Percentiles rank a stretch among this genome's conserved stretches.
These are phyloP conservation scores for Scarus forsteni DNA, from an alignment of 2,797 vertebrate species.

Conservation along the genomic window DNA sequence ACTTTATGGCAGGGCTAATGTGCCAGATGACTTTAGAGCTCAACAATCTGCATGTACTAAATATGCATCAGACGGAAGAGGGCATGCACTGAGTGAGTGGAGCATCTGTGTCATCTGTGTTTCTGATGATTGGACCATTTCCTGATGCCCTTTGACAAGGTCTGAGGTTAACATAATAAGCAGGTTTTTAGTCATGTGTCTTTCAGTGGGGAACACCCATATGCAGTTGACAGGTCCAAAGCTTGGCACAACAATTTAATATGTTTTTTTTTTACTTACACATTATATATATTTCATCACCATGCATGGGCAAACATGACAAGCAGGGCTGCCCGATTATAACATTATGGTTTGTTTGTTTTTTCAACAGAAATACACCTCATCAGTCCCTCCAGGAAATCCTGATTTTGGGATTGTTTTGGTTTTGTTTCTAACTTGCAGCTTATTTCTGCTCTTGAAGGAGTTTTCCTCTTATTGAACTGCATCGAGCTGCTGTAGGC, in stretches of 20 bases:
- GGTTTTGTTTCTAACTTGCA: too few species aligned
- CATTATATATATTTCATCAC: not conserved
- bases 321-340: too few species aligned
- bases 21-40: constrained; percentile 55
- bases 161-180: constrained; percentile 46
- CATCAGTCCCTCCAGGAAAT: too few species aligned
- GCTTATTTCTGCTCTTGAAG: too few species aligned
- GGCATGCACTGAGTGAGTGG: constrained; percentile 41
- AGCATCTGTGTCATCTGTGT: constrained; percentile 67
- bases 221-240: constrained; percentile 43
- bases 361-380: too few species aligned
- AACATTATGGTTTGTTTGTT: too few species aligned
- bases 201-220: constrained; percentile 15
- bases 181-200: constrained; percentile 50
- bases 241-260: constrained; percentile 3
- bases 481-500: too few species aligned
- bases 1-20: constrained; percentile 46
- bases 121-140: constrained; percentile 62
- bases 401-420: too few species aligned
- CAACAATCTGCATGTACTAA: constrained; percentile 53
- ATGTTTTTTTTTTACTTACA: constrained; percentile 39
- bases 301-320: not conserved
- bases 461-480: too few species aligned
- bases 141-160: constrained; percentile 69
- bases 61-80: constrained; percentile 71